Evolutionary conservation across 2,113 vertebrate genomes (phyloP).

Genomic region (Chloroceryle aenea): DNA sequence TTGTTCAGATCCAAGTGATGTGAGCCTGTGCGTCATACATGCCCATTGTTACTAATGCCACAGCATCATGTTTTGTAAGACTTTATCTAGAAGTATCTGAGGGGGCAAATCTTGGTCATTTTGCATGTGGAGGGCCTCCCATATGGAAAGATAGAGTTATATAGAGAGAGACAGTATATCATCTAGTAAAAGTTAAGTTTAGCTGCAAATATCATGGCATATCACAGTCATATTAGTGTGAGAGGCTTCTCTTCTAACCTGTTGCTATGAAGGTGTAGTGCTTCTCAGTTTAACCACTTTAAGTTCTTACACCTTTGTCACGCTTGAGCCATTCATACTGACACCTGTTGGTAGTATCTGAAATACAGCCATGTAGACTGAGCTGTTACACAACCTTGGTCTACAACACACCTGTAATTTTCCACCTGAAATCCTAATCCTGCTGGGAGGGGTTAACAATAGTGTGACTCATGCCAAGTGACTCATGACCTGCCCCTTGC

Average conservation of each 20-base stretch:
- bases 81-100: not conserved
- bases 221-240: not conserved
- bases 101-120: not conserved
- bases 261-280: not conserved
- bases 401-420: not conserved
- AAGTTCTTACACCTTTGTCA: not conserved
- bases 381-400: not conserved
- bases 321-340: not conserved
- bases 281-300: not conserved
- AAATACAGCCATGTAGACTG: not conserved
- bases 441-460: not conserved
- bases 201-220: not conserved
- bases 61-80: rapidly evolving
- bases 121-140: not conserved
- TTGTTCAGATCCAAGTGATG: not conserved
- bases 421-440: not conserved
- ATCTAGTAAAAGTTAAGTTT: not conserved
- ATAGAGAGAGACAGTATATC: not conserved
- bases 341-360: not conserved
- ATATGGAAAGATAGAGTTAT: no score
- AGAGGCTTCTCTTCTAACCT: not conserved
- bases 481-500: not conserved
- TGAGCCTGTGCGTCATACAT: not conserved
- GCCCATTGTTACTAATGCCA: not conserved
- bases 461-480: not conserved